Conservation (phyloP, 2,113 vertebrate species). For the Xenus cinereus region DNA sequence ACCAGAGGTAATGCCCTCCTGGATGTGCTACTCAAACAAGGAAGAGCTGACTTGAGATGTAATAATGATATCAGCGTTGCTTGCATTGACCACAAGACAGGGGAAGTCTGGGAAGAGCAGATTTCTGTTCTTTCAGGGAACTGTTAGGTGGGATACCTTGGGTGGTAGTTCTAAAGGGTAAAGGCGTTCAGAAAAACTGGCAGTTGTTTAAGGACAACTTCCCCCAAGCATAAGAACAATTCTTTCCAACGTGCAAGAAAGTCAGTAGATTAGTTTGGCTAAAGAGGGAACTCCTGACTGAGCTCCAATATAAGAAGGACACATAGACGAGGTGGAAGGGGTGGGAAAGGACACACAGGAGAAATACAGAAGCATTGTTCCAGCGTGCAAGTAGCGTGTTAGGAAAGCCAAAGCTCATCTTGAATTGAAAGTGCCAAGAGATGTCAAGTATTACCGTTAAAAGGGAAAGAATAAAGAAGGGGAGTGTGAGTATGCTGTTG, state of each 20-base stretch:
- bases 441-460: not conserved
- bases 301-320: not conserved
- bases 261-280: not conserved
- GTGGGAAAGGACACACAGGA: not conserved
- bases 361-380: not conserved
- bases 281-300: not conserved
- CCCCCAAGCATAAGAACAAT: not conserved
- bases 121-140: not conserved
- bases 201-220: not conserved
- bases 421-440: not conserved
- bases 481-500: not conserved
- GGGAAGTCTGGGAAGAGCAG: not conserved
- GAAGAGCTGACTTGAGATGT: not conserved
- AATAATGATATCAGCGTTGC: fast-evolving
- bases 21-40: not conserved
- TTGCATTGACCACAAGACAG: not conserved
- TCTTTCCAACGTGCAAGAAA: not conserved
- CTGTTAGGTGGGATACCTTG: not conserved
- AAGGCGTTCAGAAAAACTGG: not conserved
- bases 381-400: not conserved
- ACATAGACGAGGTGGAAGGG: not conserved
- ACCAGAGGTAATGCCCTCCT: not conserved
- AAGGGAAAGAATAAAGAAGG: not conserved
- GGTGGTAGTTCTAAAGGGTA: not conserved
- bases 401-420: not conserved